phyloP scores from a whole-genome alignment of 2,888 invertebrate genomes.

The Nemurella pictetii region DNA sequence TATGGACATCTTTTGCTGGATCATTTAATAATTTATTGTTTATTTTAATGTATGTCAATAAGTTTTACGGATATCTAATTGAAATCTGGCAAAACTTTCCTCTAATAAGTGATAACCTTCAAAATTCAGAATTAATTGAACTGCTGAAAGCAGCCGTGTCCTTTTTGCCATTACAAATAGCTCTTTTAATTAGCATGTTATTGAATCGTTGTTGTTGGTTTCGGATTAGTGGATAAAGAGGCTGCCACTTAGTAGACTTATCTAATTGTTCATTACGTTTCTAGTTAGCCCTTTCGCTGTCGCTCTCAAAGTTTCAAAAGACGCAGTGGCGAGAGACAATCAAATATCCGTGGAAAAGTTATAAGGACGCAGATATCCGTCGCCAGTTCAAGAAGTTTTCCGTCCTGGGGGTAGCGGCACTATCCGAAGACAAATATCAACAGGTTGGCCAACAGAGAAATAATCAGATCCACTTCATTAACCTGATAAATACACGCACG shows the following conservation, averaged over 20 bases:
- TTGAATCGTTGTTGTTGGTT: not conserved
- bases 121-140: too few relatives aligned
- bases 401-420: constrained; percentile 70
- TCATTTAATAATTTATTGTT: too few relatives aligned
- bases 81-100: too few relatives aligned
- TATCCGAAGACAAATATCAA: constrained; percentile 61
- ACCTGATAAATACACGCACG: not conserved
- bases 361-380: constrained; percentile 66
- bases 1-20: too few relatives aligned
- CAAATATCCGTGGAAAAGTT: constrained; percentile 72
- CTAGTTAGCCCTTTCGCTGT: constrained; percentile 52
- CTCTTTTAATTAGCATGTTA: not conserved
- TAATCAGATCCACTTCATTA: not conserved
- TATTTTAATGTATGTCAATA: too few relatives aligned
- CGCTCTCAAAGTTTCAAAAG: constrained; percentile 61
- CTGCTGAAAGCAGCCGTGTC: not conserved
- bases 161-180: not conserved
- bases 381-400: constrained; percentile 77
- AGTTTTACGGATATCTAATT: too few relatives aligned
- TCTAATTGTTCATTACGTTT: constrained; percentile 39
- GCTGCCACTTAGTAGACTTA: not conserved
- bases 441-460: constrained; percentile 49
- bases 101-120: too few relatives aligned
- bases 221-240: not conserved
- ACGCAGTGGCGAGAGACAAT: constrained; percentile 67